These are phyloP conservation scores for Calameuta pallipes DNA, from an alignment of 2,888 invertebrate species.

Conservation along the genomic window DNA sequence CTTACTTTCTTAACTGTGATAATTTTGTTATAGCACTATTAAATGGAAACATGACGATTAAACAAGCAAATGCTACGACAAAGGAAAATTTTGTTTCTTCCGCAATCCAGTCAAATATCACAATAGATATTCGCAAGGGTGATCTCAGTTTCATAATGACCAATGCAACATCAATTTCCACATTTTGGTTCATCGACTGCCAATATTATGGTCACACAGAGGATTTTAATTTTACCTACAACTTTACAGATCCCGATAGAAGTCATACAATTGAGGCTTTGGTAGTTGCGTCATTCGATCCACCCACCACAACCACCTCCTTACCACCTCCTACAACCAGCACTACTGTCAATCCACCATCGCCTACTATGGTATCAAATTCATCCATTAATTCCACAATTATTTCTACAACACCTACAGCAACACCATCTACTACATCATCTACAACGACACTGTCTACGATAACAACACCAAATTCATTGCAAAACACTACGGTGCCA, in stretches of 20 bases:
- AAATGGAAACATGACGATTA: constrained; percentile 75
- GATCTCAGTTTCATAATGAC: constrained; percentile 73
- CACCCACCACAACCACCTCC: constrained; percentile 62
- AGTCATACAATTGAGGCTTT: constrained; percentile 77
- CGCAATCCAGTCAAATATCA: constrained; percentile 58
- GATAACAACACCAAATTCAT: constrained; percentile 18
- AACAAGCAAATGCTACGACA: constrained; percentile 73
- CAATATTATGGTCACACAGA: constrained; percentile 74
- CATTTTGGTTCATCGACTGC: constrained; percentile 87
- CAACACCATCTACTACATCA: constrained; percentile 27
- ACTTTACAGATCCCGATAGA: constrained; percentile 73
- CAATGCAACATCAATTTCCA: constrained; percentile 70
- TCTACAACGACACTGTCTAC: constrained; percentile 29
- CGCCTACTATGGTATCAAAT: constrained; percentile 35
- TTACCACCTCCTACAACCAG: constrained; percentile 49
- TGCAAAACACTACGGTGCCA: neutral
- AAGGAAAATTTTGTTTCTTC: constrained; percentile 75
- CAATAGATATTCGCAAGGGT: constrained; percentile 70
- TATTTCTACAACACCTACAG: constrained; percentile 23
- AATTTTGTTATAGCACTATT: constrained; percentile 70
- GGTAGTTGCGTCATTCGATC: constrained; percentile 77
- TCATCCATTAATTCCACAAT: constrained; percentile 27
- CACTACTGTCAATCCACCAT: constrained; percentile 48
- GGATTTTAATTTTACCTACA: constrained; percentile 73
- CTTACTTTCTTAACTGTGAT: constrained; percentile 14